phyloP scores from a whole-genome alignment of 1,140 invertebrate species.

The Coelopa frigida region DNA sequence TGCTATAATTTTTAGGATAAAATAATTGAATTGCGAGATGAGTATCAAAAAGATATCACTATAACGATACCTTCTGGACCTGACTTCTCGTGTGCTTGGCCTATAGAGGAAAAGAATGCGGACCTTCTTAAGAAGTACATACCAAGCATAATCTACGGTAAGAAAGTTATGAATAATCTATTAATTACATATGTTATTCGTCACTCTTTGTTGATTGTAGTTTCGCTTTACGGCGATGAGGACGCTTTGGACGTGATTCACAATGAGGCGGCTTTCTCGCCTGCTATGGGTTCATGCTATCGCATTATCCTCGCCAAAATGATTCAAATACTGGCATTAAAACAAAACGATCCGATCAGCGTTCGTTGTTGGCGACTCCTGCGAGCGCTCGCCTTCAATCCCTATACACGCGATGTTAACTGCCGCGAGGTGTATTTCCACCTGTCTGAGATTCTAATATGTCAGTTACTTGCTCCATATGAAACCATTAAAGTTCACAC shows the following conservation, averaged over 20 bases:
- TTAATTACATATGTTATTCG: background rate
- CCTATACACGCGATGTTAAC: slow-evolving; percentile 23
- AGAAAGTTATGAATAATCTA: background rate
- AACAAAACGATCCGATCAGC: slow-evolving; percentile 29
- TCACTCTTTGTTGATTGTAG: slow-evolving; percentile 8
- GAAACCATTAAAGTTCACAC: slow-evolving; percentile 30
- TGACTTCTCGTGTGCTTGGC: slow-evolving; percentile 28
- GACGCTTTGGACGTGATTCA: slow-evolving; percentile 21
- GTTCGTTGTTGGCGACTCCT: slow-evolving; percentile 33
- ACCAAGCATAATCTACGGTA: slow-evolving; percentile 28
- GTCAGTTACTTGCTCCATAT: slow-evolving; percentile 34
- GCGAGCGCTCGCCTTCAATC: slow-evolving; percentile 29
- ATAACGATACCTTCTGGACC: slow-evolving; percentile 19
- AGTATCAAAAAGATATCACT: slow-evolving; percentile 33
- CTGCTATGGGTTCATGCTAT: slow-evolving; percentile 33
- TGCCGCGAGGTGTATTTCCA: slow-evolving; percentile 34
- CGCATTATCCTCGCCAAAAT: slow-evolving; percentile 31
- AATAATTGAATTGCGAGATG: slow-evolving; percentile 36
- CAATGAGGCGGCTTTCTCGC: slow-evolving; percentile 24
- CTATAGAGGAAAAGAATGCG: slow-evolving; percentile 29
- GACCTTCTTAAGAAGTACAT: slow-evolving; percentile 28
- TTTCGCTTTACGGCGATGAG: slow-evolving; percentile 24
- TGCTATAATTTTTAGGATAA: slow-evolving; percentile 19
- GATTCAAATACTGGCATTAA: slow-evolving; percentile 34
- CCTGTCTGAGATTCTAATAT: slow-evolving; percentile 35